phyloP scores from a whole-genome alignment of 2,888 invertebrate genomes.

The Neoitamus cyanurus region DNA sequence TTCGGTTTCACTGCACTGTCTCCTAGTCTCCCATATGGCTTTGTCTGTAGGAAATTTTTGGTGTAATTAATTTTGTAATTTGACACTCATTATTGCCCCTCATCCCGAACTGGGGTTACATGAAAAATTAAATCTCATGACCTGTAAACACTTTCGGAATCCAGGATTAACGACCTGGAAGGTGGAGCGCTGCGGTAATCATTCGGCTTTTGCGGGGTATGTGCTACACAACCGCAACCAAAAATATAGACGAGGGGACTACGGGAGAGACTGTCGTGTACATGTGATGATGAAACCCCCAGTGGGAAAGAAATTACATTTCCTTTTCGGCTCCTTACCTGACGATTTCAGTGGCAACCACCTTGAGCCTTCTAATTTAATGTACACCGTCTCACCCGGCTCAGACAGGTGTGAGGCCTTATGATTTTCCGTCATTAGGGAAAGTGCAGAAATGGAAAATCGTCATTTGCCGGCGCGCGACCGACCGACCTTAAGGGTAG shows the following conservation, averaged over 20 bases:
- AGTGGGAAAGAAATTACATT: slow-evolving; percentile 12
- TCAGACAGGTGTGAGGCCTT: background rate
- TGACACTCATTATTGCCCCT: slow-evolving; percentile 23
- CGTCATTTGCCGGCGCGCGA: background rate
- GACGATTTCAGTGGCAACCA: background rate
- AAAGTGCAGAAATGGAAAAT: background rate
- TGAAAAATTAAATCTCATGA: slow-evolving; percentile 45
- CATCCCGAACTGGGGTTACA: background rate
- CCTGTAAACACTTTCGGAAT: slow-evolving; percentile 40
- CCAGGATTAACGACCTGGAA: slow-evolving; percentile 11
- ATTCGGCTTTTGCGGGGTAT: slow-evolving; percentile 1
- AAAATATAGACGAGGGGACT: background rate
- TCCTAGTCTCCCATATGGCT: background rate
- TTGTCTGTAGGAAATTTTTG: slow-evolving; percentile 11
- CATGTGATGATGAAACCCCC: background rate
- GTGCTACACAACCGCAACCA: background rate
- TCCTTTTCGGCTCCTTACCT: slow-evolving; percentile 34
- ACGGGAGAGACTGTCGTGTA: background rate
- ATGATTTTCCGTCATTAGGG: background rate
- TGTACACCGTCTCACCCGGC: background rate
- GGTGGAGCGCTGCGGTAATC: background rate
- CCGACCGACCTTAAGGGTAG: background rate
- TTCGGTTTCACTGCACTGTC: background rate
- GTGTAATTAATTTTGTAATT: slow-evolving; percentile 43
- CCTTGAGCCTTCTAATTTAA: background rate